Base-by-base conservation (phyloP, 64 coral and sea anemone genomes). In the Exaiptasia diaphana region DNA sequence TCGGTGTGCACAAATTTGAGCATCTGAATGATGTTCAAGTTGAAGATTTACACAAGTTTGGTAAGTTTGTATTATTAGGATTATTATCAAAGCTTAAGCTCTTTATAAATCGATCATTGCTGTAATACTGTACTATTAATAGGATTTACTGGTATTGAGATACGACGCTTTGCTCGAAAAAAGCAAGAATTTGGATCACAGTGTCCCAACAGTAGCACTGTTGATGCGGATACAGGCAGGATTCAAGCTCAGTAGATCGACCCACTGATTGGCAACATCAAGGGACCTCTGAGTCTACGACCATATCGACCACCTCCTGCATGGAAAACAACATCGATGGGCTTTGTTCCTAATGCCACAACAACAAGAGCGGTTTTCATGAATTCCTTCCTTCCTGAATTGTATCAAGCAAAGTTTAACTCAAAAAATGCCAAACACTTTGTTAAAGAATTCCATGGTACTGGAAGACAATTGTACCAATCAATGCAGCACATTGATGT, bases 381-480 rank as follows among this genome's bases (percentile, higher is more conserved):
- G 85, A 79, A 88, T 68, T 88, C 34, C 31, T 79, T 88, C 38
- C 75, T 79, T 45, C 73, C 84, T 67, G 84, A 78, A 38, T 86
- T 78, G 55, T 86, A 65, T 55, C 75, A 86, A 58, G 49, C 73
- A 36, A 87, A 87, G 71, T 87, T 68, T 43, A 32, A 87, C 18
- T 65, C 72, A 34, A 77, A 75, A 42, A 86, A 86, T 86, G 57
- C 53, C 12, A 68, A 77, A 86, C n/a, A 77, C 15, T 70, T 68
- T 87, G 46, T 67, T n/a, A 75, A 59, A 75, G 23, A 86, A 49
- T 87, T 87, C 32, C 83, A 78, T 40, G 40, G 71, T 9, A 78
- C 63, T 49, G 64, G 85, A 53, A 69, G 64, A 77, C 41, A 79
- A 38, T 41, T 84, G 13, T 84, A 84, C 73, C 81, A 84, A 54